A percentile compares a stretch with the other conserved stretches of the same genome.
Conservation (phyloP, 2,888 invertebrate species). For the Antheraea yamamai region DNA sequence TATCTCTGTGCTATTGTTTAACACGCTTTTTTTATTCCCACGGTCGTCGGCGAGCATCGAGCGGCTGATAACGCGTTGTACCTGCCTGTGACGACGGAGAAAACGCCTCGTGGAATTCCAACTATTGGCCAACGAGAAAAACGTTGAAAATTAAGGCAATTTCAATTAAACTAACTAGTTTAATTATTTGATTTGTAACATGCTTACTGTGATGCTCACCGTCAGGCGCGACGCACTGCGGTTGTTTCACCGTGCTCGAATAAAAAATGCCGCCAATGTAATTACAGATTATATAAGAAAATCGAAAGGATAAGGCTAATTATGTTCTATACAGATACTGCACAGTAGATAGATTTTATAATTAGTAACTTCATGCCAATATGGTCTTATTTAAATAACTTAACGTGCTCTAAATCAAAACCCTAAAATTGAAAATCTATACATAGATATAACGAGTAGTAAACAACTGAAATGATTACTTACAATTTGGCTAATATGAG, state of each 20-base stretch:
- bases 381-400: neutral
- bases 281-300: constrained; percentile 12
- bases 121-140: constrained; percentile 23
- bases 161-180: constrained; percentile 9
- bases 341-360: neutral
- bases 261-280: constrained; percentile 10
- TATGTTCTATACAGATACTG: neutral
- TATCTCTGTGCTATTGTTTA: constrained; percentile 79
- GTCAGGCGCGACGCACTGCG: neutral
- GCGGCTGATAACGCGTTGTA: constrained; percentile 67
- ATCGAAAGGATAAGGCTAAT: constrained; percentile 7
- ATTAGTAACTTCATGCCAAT: neutral
- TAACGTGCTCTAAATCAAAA: neutral
- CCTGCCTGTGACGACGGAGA: constrained; percentile 43
- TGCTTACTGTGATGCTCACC: neutral
- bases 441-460: neutral
- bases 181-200: constrained; percentile 9
- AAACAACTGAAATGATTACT: neutral
- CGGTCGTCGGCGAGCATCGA: constrained; percentile 60
- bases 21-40: constrained; percentile 79
- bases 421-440: neutral
- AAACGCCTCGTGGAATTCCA: constrained; percentile 45
- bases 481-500: neutral
- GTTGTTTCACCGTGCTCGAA: neutral
- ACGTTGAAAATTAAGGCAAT: constrained; percentile 8